These are phyloP conservation scores for Turdus rufiventris DNA, from an alignment of 2,113 vertebrate species.

Conservation along the genomic window DNA sequence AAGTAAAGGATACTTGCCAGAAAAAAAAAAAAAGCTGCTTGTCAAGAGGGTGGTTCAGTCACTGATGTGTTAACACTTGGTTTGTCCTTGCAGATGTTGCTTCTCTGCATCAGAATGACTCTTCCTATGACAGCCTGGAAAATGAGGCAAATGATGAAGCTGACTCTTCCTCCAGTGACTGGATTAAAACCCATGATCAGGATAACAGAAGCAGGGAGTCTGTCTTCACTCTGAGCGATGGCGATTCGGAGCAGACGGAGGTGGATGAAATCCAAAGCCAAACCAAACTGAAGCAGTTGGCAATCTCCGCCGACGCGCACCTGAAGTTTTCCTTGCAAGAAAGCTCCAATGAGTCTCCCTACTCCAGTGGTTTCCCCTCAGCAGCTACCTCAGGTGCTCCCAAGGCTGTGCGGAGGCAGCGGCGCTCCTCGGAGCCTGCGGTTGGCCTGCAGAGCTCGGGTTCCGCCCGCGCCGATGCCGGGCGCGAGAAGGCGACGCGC, in stretches of 20 bases:
- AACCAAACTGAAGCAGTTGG: constrained; percentile 64
- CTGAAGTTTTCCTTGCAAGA: constrained; percentile 34
- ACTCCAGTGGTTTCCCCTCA: constrained; percentile 30
- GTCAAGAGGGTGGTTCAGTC: background rate
- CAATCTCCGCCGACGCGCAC: constrained; percentile 37
- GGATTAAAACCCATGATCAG: constrained; percentile 72
- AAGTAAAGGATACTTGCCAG: background rate
- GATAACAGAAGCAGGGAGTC: constrained; percentile 90
- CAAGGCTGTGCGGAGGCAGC: constrained; percentile 68
- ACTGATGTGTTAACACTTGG: background rate
- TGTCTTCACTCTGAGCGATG: constrained; percentile 85
- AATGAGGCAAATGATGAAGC: constrained; percentile 88
- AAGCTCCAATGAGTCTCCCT: constrained; percentile 3
- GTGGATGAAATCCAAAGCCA: constrained; percentile 67
- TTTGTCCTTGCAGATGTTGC: constrained; percentile 76
- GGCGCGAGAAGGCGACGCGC: constrained; percentile 54
- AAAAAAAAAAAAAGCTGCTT: background rate
- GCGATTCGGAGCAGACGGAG: constrained; percentile 78
- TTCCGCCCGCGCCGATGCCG: background rate
- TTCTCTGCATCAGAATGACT: constrained; percentile 88
- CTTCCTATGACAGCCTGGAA: constrained; percentile 91
- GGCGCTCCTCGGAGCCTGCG: constrained; percentile 83
- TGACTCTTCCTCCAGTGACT: constrained; percentile 77
- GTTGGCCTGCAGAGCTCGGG: constrained; percentile 62
- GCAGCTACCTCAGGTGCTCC: constrained; percentile 6